phyloP scores from a whole-genome alignment of 2,797 vertebrate genomes.

The Hapalemur alaotrensis region DNA sequence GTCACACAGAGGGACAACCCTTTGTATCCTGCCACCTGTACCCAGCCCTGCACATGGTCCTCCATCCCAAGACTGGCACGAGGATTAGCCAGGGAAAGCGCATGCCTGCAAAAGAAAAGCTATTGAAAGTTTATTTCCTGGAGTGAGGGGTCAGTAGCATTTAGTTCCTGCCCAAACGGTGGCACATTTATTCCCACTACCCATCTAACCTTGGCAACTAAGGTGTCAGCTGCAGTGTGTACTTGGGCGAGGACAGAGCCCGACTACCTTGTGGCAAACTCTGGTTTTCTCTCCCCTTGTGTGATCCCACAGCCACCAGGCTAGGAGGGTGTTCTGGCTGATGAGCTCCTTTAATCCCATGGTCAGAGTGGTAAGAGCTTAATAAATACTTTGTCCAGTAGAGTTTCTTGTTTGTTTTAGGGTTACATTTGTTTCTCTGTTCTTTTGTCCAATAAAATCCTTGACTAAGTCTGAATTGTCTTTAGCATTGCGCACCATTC shows the following conservation, averaged over 20 bases:
- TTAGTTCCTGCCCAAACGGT: neutral
- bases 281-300: neutral
- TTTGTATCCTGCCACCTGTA: no score
- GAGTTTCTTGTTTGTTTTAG: neutral
- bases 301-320: neutral
- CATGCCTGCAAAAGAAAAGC: fast-evolving
- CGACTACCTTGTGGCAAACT: neutral
- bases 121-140: neutral
- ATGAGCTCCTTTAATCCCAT: neutral
- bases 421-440: neutral
- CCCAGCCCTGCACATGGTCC: neutral
- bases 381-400: neutral
- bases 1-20: neutral
- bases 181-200: neutral
- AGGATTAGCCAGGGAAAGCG: neutral
- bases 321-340: neutral
- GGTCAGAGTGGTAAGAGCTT: neutral
- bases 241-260: neutral
- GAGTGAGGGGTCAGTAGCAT: neutral
- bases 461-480: neutral
- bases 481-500: neutral
- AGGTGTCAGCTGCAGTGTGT: no score
- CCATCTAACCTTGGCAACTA: neutral
- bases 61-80: neutral
- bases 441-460: neutral